Evolutionary conservation across 2,888 invertebrate species (phyloP).

Genomic region (Cerceris rybyensis): DNA sequence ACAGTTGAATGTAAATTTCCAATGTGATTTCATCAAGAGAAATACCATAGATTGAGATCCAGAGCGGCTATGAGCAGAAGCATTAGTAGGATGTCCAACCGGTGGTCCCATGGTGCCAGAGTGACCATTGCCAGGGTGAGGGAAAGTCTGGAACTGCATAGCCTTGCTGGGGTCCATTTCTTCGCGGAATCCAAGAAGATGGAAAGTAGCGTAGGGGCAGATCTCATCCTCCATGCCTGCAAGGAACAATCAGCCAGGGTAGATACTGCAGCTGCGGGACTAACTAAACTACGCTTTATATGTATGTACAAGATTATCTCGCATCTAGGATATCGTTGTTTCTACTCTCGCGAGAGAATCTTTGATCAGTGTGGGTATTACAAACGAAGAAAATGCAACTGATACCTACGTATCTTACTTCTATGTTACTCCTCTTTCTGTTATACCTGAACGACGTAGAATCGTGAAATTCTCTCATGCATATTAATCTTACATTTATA

Average conservation of each 20-base stretch:
- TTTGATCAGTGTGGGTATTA: slow-evolving; percentile 7
- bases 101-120: slow-evolving; percentile 91
- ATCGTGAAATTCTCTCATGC: slow-evolving; percentile 41
- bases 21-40: too few species aligned
- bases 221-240: slow-evolving; percentile 97
- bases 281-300: slow-evolving; percentile 31
- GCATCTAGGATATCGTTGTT: slow-evolving; percentile 1
- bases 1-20: too few species aligned
- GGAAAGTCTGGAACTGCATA: slow-evolving; percentile 94
- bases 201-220: slow-evolving; percentile 98
- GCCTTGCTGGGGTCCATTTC: slow-evolving; percentile 97
- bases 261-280: slow-evolving; percentile 65
- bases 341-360: slow-evolving; percentile 9
- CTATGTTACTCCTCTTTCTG: slow-evolving; percentile 48
- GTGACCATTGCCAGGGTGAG: slow-evolving; percentile 89
- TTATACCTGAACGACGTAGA: slow-evolving; percentile 27
- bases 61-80: slow-evolving; percentile 91
- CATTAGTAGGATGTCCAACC: slow-evolving; percentile 88
- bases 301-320: slow-evolving; percentile 29
- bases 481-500: slow-evolving; percentile 22
- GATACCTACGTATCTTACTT: slow-evolving; percentile 45
- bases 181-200: slow-evolving; percentile 96
- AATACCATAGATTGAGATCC: slow-evolving; percentile 94
- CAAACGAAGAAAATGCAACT: slow-evolving; percentile 1
- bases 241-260: slow-evolving; percentile 73